phyloP scores from a whole-genome alignment of 2,113 vertebrate species.

The Cavia porcellus region DNA sequence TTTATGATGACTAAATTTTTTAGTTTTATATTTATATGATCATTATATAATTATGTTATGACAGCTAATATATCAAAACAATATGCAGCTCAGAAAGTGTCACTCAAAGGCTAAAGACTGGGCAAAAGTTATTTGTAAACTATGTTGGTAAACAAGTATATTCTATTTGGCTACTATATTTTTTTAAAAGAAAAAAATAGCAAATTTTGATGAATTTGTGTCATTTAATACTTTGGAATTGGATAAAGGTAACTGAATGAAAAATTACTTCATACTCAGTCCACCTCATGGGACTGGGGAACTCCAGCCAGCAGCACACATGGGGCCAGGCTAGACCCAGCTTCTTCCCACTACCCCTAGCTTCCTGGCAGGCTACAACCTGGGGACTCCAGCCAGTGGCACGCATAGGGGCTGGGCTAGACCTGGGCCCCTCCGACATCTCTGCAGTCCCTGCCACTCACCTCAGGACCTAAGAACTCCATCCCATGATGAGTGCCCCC shows the following conservation, averaged over 20 bases:
- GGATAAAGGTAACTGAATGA: not conserved
- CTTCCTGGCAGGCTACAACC: too few relatives aligned
- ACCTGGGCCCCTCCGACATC: too few relatives aligned
- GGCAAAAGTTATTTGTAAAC: not conserved
- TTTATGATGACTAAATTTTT: not conserved
- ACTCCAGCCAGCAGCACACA: too few relatives aligned
- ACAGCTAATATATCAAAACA: not conserved
- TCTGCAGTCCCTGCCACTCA: too few relatives aligned
- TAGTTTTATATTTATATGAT: not conserved
- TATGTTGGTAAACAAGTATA: not conserved
- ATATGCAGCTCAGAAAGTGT: not conserved
- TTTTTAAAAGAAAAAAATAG: not conserved
- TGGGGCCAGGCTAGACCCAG: too few relatives aligned
- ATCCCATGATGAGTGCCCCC: too few relatives aligned
- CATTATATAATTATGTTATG: not conserved
- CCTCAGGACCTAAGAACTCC: too few relatives aligned
- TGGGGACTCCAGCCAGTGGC: too few relatives aligned
- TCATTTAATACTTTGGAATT: not conserved
- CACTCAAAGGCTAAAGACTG: not conserved
- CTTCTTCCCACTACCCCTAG: too few relatives aligned
- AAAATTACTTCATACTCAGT: too few relatives aligned
- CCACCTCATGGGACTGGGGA: too few relatives aligned
- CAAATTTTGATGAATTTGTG: not conserved
- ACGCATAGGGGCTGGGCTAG: too few relatives aligned
- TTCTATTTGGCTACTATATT: not conserved